Conservation (phyloP, 2,888 invertebrate genomes). For the Pegoplata infirma region DNA sequence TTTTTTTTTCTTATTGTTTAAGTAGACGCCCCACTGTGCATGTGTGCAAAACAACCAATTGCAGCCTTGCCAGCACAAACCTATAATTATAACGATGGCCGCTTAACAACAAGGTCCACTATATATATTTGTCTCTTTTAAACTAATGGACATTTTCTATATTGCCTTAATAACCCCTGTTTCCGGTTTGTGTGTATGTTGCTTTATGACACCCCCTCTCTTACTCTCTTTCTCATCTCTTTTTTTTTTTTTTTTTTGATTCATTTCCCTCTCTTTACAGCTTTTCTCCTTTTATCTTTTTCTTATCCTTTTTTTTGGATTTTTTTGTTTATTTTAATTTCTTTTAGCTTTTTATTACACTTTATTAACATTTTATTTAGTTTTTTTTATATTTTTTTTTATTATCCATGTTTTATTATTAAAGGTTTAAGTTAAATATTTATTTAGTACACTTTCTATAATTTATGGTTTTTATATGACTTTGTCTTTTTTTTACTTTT, state of each 20-base stretch:
- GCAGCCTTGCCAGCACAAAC: conserved; percentile 67
- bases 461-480: conserved; percentile 50
- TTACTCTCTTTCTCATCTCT: not conserved
- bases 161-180: conserved; percentile 61
- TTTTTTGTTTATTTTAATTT: not conserved
- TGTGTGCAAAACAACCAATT: conserved; percentile 68
- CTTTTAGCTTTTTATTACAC: no score
- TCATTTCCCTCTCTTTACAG: not conserved
- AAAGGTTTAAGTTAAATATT: conserved; percentile 48
- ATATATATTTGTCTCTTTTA: conserved; percentile 9
- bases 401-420: conserved; percentile 31
- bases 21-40: conserved; percentile 69
- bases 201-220: not conserved
- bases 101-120: conserved; percentile 68
- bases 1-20: conserved; percentile 18
- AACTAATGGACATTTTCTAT: conserved; percentile 1
- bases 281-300: not conserved
- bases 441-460: conserved; percentile 61
- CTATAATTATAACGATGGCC: conserved; percentile 77
- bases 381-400: not conserved
- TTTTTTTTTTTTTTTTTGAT: not conserved
- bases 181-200: conserved; percentile 50
- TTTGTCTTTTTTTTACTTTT: conserved; percentile 38
- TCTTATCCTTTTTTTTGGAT: not conserved
- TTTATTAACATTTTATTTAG: no score